Evolutionary conservation across 2,797 vertebrate species (phyloP).

Genomic region (Acrocephalus scirpaceus): DNA sequence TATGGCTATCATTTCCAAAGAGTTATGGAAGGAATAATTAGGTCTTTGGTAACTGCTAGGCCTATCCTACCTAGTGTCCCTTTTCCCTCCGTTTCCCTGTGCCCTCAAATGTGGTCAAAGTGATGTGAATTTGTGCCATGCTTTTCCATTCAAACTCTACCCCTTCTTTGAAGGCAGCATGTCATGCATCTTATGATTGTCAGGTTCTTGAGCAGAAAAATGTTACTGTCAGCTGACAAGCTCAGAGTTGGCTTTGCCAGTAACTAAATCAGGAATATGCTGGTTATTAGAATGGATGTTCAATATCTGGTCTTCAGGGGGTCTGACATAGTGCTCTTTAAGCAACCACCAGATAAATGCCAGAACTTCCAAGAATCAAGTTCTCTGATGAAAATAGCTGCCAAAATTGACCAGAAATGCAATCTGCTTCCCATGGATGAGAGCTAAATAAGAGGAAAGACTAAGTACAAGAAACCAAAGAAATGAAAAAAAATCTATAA

Average conservation of each 20-base stretch:
- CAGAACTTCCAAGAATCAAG: not conserved
- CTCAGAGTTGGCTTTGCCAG: not conserved
- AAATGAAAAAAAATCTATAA: not conserved
- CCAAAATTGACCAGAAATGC: not conserved
- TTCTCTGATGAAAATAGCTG: not conserved
- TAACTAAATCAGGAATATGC: not conserved
- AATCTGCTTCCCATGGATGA: not conserved
- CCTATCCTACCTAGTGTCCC: not conserved
- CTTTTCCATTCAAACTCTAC: not conserved
- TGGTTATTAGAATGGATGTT: not conserved
- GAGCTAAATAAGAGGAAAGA: not conserved
- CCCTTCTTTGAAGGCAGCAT: not conserved
- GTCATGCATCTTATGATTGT: not conserved
- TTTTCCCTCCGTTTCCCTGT: not conserved
- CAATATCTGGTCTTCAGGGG: not conserved
- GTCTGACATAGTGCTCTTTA: not conserved
- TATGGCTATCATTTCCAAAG: not conserved
- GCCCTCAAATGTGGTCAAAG: not conserved
- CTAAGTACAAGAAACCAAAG: not conserved
- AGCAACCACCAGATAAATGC: not conserved
- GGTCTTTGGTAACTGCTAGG: not conserved
- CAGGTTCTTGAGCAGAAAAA: not conserved
- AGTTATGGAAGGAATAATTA: not conserved
- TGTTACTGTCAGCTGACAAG: not conserved
- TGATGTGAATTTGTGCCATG: accelerated